Base-by-base conservation (phyloP, 2,888 invertebrate species). In the Napeogenes sylphis region DNA sequence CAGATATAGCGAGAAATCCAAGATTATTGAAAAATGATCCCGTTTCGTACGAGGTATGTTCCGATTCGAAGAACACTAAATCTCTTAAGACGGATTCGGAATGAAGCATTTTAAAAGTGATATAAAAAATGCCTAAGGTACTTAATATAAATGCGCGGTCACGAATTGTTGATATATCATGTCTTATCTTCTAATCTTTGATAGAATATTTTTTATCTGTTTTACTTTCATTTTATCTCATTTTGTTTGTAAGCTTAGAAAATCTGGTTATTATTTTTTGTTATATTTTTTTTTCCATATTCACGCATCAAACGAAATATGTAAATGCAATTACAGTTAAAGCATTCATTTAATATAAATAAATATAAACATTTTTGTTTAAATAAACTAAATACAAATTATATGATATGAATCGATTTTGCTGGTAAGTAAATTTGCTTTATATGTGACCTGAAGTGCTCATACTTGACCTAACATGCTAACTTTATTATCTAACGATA, bases 21-120 rank as follows among this genome's bases (percentile, higher is more conserved):
- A 77, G 78, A 81, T 84, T 85, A 85, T 84, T 82, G 84, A 79
- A 81, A 82, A 83, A 78, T 83, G 75, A 83, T 84, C 77, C 76
- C 65, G 47, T 67, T 62, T 66, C 72, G 71, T 75, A 73, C 68
- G 67, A 67, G 73, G 75, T 80, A 80, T 74, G 77, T 79, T 80
- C 71, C 77, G 76, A 82, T 81, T 80, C 73, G 71, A 69, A 70
- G 71, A 71, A 75, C 72, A 74, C 72, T 72, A 80, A 81, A 82
- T 82, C 78, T 75, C 73, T 73, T 70, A 68, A 72, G 70, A 67
- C 62, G 69, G 73, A 76, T 78, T 70, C 60, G 61, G 66, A 63
- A 64, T 56, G 63, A 59, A 65, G 62, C 67, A 72, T 71, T 71
- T 73, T 75, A 73, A 73, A 78, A 74, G 77, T 78, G 61, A 75